Percentiles rank a stretch among this genome's conserved stretches.
phyloP scores from a whole-genome alignment of 1,140 invertebrate genomes.

The Lasioglossum baleicum region DNA sequence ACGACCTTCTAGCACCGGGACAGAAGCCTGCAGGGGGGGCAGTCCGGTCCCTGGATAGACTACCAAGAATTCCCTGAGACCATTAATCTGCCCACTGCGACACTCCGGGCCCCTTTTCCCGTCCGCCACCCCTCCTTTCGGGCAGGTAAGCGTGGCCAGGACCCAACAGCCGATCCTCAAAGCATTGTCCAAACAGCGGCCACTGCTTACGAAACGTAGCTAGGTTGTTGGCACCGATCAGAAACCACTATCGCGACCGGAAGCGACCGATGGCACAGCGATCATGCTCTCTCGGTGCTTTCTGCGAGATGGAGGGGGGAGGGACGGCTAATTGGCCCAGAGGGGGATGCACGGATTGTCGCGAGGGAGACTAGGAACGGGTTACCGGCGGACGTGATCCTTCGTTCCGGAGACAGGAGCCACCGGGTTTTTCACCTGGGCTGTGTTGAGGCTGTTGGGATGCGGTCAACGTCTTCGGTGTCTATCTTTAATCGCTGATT shows the following conservation, averaged over 20 bases:
- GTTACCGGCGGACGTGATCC: neutral
- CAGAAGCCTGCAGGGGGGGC: slow-evolving; percentile 25
- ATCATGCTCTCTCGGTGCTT: too few species aligned
- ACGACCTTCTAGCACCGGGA: slow-evolving; percentile 61
- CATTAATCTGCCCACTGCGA: slow-evolving; percentile 78
- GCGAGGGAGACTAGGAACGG: neutral
- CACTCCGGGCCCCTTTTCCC: slow-evolving; percentile 64
- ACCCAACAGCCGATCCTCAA: slow-evolving; percentile 56
- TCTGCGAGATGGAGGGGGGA: neutral
- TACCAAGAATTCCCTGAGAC: slow-evolving; percentile 76
- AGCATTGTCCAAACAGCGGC: slow-evolving; percentile 58
- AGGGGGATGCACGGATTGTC: slow-evolving; percentile 7
- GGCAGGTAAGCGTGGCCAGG: slow-evolving; percentile 59
- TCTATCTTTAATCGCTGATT: too few species aligned
- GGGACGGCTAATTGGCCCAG: neutral
- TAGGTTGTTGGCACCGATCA: slow-evolving; percentile 40
- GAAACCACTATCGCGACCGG: slow-evolving; percentile 22
- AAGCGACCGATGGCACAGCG: neutral
- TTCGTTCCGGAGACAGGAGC: neutral
- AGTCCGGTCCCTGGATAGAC: slow-evolving; percentile 65
- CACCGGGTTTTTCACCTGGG: neutral
- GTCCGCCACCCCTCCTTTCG: slow-evolving; percentile 27
- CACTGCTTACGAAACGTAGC: slow-evolving; percentile 58
- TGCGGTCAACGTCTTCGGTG: neutral
- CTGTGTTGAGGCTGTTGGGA: neutral